phyloP scores from a whole-genome alignment of 1,140 invertebrate genomes.

The Orchestia grillus region DNA sequence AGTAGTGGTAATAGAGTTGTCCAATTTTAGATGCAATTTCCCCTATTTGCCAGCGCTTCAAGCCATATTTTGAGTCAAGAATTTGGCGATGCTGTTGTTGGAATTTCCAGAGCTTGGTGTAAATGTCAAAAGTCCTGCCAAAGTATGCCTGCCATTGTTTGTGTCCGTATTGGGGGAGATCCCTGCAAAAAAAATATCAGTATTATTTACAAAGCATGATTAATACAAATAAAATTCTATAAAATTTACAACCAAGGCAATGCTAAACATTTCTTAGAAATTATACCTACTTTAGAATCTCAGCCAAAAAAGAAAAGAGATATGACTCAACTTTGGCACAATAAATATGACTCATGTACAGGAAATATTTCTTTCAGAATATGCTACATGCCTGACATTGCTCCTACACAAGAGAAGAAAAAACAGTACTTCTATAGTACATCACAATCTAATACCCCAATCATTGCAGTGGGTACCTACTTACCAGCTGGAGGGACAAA shows the following conservation, averaged over 20 bases:
- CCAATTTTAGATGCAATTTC: constrained; percentile 99
- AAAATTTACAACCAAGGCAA: neutral
- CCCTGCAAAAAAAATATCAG: constrained; percentile 75
- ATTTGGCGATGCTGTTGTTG: constrained; percentile 95
- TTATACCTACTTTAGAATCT: too few relatives aligned
- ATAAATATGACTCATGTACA: too few relatives aligned
- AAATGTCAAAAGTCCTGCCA: constrained; percentile 96
- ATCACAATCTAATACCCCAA: too few relatives aligned
- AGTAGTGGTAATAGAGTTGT: constrained; percentile 98
- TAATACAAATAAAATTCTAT: neutral
- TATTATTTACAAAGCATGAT: neutral
- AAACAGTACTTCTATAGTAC: too few relatives aligned
- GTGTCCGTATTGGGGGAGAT: constrained; percentile 96
- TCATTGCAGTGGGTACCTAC: too few relatives aligned
- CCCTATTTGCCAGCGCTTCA: constrained; percentile 98
- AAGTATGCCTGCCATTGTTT: constrained; percentile 99
- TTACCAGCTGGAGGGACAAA: too few relatives aligned
- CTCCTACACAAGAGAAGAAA: too few relatives aligned
- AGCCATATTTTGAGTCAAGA: constrained; percentile 92
- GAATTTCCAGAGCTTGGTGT: constrained; percentile 98
- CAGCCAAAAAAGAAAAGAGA: too few relatives aligned
- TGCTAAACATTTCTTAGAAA: too few relatives aligned
- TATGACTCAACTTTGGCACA: too few relatives aligned
- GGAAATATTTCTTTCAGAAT: too few relatives aligned
- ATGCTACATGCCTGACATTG: too few relatives aligned